phyloP scores from a whole-genome alignment of 2,113 vertebrate genomes.

The Ptyas mucosa region DNA sequence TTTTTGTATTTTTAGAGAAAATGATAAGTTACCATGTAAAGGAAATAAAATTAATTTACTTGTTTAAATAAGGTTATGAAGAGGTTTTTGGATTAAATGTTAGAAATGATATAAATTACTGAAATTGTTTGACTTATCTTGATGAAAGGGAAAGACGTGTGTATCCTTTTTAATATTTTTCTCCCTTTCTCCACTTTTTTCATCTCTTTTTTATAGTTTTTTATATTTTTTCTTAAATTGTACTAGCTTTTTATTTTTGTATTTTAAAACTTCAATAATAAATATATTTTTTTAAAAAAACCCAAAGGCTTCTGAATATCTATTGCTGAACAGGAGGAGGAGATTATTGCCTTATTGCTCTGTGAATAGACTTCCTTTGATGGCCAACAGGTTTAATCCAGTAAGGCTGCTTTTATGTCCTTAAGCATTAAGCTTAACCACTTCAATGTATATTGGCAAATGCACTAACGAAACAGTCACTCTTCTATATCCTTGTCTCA shows the following conservation, averaged over 20 bases:
- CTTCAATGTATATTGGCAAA: not conserved
- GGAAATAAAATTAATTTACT: no score
- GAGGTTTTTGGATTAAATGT: no score
- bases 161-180: no score
- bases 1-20: no score
- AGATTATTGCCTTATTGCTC: not conserved
- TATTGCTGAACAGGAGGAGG: not conserved
- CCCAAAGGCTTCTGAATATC: not conserved
- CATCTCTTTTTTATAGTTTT: not conserved
- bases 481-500: no score
- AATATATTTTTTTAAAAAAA: not conserved
- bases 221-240: not conserved
- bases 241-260: not conserved
- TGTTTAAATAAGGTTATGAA: no score
- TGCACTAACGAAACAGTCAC: not conserved
- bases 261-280: not conserved
- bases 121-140: no score
- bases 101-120: no score
- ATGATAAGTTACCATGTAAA: no score
- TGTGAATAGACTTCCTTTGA: not conserved
- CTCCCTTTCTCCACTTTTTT: not conserved
- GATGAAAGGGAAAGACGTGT: no score
- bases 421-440: not conserved
- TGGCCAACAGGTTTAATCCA: not conserved
- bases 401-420: not conserved